Evolutionary conservation across 2,113 vertebrate genomes (phyloP).

Genomic region (Peromyscus polionotus): DNA sequence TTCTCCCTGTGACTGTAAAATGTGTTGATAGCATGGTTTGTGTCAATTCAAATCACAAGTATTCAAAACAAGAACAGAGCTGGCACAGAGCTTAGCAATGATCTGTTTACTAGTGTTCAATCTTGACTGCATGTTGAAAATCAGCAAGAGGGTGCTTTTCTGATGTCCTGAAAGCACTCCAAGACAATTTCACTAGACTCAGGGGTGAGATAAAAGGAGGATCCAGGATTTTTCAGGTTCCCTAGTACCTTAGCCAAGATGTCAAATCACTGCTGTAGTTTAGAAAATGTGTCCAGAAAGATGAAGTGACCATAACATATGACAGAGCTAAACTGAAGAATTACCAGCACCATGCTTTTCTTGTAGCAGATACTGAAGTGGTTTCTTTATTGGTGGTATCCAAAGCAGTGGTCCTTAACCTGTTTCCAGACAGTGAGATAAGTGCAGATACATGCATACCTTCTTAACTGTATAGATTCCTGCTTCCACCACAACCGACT

Average conservation of each 20-base stretch:
- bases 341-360: neutral
- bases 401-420: neutral
- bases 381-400: neutral
- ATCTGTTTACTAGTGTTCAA: slow-evolving; percentile 24
- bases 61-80: slow-evolving; percentile 46
- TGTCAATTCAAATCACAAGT: slow-evolving; percentile 27
- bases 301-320: slow-evolving; percentile 12
- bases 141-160: neutral
- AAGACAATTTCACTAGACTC: slow-evolving; percentile 5
- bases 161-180: neutral
- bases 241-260: neutral
- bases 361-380: neutral
- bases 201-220: neutral
- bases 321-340: slow-evolving; percentile 27
- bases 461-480: neutral
- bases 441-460: neutral
- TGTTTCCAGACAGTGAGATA: neutral
- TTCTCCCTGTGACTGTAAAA: slow-evolving; percentile 13
- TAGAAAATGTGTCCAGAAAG: slow-evolving; percentile 9
- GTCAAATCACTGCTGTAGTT: neutral
- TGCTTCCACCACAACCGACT: neutral
- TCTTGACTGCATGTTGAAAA: neutral
- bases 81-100: neutral
- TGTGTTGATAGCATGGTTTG: neutral
- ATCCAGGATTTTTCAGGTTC: neutral